Evolutionary conservation across 2,113 vertebrate species (phyloP), one percentile per base, ranked within the genome.

Genomic region (Alethe diademata): DNA sequence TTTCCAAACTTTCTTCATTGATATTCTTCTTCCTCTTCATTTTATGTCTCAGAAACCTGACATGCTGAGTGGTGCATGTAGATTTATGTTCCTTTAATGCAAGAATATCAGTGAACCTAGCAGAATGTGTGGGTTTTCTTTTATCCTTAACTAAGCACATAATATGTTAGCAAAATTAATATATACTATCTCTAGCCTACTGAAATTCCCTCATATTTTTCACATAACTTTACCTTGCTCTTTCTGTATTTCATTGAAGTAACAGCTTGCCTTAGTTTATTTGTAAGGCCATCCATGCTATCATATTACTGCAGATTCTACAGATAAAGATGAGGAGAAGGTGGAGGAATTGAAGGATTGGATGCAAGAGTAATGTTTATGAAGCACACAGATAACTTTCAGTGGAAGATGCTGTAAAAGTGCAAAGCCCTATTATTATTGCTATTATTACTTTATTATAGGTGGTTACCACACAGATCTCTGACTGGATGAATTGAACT

Each of bases 401-500:
- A 2, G 70, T 81, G 47, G 74, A 86, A 95, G 86, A 87, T 60
- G 78, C 64, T 92, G 88, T 78, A 91, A 66, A 93, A 96, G 69
- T 72, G 69, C 65, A 86, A 94, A 86, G 60, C 69, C 71, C 53
- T 84, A 50, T 88, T 95, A 86, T 83, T 96, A 61, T 80, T 93
- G 56, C 64, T 90, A 64, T 90, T 95, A 86, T 86, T 96, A 78
- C 61, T 90, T 93, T 93, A 81, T 96, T 93, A 81, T 64, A 90
- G 51, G 64, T 83, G 65, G 64, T 95, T 96, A 90, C 90, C 73
- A 91, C 84, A 95, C 64, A 94, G 91, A 90, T 90, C 86, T 93
- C 71, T 91, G 94, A 88, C 67, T 88, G 72, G 91, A 86, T 95
- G 90, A 96, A 96, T 96, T 93, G 90, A 95, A 96, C 58, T 93